phyloP scores from a whole-genome alignment of 2,797 vertebrate species.

The Rousettus madagascariensis region DNA sequence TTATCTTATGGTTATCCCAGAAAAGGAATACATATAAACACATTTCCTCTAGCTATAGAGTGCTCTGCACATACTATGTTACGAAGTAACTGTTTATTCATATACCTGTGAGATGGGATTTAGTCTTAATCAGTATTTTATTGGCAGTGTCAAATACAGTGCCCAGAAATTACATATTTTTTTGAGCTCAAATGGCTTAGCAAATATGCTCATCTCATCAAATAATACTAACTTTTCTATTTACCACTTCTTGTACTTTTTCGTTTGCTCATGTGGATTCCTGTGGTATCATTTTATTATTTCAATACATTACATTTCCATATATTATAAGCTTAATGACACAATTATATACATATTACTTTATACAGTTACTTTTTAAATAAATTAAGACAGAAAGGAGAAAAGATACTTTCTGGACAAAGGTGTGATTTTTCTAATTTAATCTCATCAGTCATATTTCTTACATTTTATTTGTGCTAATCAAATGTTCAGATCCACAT shows the following conservation, averaged over 20 bases:
- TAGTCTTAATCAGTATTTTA: not conserved
- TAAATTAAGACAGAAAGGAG: not conserved
- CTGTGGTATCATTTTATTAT: not conserved
- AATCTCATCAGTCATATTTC: not conserved
- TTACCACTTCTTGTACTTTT: not conserved
- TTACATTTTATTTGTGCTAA: not conserved
- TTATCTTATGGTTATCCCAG: slow-evolving; percentile 19
- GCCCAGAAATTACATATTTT: not conserved
- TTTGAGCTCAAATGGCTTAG: not conserved
- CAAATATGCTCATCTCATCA: not conserved
- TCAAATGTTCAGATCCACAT: not conserved
- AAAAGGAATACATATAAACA: slow-evolving; percentile 13
- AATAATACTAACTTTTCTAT: not conserved
- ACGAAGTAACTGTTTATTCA: not conserved
- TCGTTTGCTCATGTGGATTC: not conserved
- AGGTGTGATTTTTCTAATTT: not conserved
- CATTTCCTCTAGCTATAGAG: not conserved
- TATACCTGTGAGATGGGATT: not conserved
- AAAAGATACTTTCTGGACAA: not conserved
- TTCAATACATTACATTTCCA: not conserved
- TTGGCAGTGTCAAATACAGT: not conserved
- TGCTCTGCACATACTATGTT: not conserved
- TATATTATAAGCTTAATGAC: not conserved
- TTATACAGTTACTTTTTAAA: not conserved
- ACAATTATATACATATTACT: not conserved